Evolutionary conservation across 2,888 invertebrate species (phyloP).

Genomic region (Tetragonisca angustula): DNA sequence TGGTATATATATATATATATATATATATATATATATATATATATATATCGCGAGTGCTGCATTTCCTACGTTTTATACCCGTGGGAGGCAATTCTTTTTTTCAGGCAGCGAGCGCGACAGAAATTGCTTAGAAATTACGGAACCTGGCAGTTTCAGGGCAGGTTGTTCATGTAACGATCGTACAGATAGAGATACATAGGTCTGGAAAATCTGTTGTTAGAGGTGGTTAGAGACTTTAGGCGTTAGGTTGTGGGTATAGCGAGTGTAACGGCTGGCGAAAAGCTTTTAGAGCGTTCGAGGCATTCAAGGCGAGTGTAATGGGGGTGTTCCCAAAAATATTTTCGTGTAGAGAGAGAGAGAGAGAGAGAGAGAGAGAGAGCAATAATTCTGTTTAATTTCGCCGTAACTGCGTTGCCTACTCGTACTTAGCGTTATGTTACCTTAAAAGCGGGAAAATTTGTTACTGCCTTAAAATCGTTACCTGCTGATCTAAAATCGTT

Average conservation of each 20-base stretch:
- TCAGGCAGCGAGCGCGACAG: neutral
- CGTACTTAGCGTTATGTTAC: neutral
- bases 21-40: neutral
- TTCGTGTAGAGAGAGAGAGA: neutral
- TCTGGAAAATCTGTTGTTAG: neutral
- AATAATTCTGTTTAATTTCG: neutral
- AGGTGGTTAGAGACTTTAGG: constrained; percentile 13
- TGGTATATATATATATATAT: neutral
- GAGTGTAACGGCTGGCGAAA: constrained; percentile 15
- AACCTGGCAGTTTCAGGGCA: neutral
- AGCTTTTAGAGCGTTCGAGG: constrained; percentile 10
- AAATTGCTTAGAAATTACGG: neutral
- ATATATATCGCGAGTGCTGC: neutral
- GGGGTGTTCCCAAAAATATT: constrained; percentile 16
- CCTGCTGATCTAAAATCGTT: neutral
- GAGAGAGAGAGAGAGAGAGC: neutral
- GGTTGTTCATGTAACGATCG: neutral
- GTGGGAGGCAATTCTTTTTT: neutral
- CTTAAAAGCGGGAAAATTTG: neutral
- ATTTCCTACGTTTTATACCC: neutral
- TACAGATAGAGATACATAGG: neutral
- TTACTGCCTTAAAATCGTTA: neutral
- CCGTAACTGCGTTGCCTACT: neutral
- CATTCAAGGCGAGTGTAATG: constrained; percentile 10
- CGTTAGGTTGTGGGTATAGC: constrained; percentile 1